These are phyloP conservation scores for Ctena decussata DNA, from an alignment of 2,888 invertebrate species.

Conservation along the genomic window DNA sequence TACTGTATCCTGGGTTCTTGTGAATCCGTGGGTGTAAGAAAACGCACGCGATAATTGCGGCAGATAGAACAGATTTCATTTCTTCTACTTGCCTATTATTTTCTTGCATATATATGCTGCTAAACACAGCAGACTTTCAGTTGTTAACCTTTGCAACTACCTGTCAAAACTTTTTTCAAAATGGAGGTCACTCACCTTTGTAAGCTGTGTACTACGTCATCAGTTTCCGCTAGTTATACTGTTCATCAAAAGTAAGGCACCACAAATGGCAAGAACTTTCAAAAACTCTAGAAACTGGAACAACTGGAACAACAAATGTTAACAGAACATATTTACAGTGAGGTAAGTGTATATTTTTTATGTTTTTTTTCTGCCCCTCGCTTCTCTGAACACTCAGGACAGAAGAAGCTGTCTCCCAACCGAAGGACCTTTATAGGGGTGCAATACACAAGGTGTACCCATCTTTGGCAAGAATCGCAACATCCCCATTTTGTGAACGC, in stretches of 20 bases:
- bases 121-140: not conserved
- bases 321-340: not conserved
- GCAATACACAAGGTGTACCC: not conserved
- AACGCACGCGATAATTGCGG: not conserved
- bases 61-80: not conserved
- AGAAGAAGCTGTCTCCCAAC: not conserved
- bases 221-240: not conserved
- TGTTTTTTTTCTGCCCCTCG: not conserved
- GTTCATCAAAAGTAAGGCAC: not conserved
- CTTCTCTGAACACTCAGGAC: not conserved
- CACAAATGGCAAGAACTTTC: too few species aligned
- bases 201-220: constrained; percentile 1
- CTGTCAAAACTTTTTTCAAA: not conserved
- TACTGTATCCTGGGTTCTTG: not conserved
- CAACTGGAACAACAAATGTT: not conserved
- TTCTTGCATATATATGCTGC: not conserved
- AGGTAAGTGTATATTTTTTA: not conserved
- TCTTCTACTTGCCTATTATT: not conserved
- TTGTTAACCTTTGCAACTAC: not conserved
- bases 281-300: not conserved
- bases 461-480: constrained; percentile 17
- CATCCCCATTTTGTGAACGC: not conserved
- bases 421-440: not conserved
- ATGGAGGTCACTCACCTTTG: not conserved
- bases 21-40: not conserved